phyloP scores from a whole-genome alignment of 2,888 invertebrate genomes.

The Cephus pulcher region DNA sequence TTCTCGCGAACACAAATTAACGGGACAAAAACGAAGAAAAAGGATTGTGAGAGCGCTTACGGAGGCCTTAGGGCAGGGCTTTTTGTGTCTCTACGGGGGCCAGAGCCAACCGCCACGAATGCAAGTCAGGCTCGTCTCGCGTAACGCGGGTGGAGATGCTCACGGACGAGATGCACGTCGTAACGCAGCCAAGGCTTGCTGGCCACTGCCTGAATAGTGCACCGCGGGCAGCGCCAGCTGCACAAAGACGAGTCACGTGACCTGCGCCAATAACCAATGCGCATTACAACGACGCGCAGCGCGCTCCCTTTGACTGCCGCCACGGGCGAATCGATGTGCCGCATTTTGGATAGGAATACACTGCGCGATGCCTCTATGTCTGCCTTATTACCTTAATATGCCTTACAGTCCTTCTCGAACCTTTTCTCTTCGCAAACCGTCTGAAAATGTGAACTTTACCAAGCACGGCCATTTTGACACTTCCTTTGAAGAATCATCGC shows the following conservation, averaged over 20 bases:
- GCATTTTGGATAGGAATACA: not conserved
- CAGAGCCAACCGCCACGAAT: constrained; percentile 13
- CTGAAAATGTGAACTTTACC: not conserved
- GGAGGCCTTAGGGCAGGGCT: constrained; percentile 14
- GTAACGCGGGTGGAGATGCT: constrained; percentile 18
- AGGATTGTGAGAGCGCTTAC: constrained; percentile 1
- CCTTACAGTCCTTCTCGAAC: not conserved
- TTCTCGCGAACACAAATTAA: constrained; percentile 14
- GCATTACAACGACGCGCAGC: constrained; percentile 10
- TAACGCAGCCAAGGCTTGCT: constrained; percentile 53
- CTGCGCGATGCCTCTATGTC: not conserved
- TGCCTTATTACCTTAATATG: not conserved
- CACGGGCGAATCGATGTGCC: constrained; percentile 5
- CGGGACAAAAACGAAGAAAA: constrained; percentile 18
- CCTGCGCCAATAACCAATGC: constrained; percentile 14
- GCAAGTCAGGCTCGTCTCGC: constrained; percentile 26
- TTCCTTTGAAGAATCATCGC: not conserved
- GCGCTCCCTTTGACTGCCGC: constrained; percentile 6
- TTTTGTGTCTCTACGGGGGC: constrained; percentile 7
- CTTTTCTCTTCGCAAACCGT: not conserved
- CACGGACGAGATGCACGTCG: constrained; percentile 38
- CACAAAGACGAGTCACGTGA: constrained; percentile 27
- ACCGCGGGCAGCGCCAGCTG: constrained; percentile 20
- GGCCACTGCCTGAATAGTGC: constrained; percentile 43
- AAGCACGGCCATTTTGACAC: not conserved